Evolutionary conservation across 2,888 invertebrate genomes (phyloP), one percentile per base, ranked within the genome.

Genomic region (Aporophyla lueneburgensis): DNA sequence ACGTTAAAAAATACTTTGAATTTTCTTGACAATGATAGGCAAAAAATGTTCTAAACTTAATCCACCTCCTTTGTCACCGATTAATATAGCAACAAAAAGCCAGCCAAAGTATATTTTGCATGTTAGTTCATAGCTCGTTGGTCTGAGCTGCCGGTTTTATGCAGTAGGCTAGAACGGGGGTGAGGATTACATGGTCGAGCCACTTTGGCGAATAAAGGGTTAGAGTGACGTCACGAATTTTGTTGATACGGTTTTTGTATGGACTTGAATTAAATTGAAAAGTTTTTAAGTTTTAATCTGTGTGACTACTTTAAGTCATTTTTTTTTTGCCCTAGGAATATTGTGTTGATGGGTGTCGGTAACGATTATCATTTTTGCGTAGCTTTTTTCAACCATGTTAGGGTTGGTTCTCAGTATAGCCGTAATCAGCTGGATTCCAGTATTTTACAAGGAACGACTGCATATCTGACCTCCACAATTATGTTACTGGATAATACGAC

Each of bases 131-230:
- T 73, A 74, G 78, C 27, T 71, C 76, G 77, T 76, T 84, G 33
- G 80, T 84, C 86, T 79, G 74, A 86, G 80, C 87, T 84, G 74
- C 80, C 71, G 79, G 80, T 72, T 86, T 79, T 76, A 74, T 78
- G 73, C 83, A 84, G 59, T 76, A 63, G 66, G 77, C 62, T 80
- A 83, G 83, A 88, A 85, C 72, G 76, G 73, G 76, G 46, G 81
- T 61, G 69, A 68, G 84, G 86, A 81, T 86, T 86, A 86, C 71
- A 86, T 70, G 81, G 71, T 65, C 27, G 53, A 24, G 43, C 61
- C 75, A 65, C 33, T 78, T n/a, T 43, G 49, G 54, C n/a, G 53
- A 69, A 58, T 62, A n/a, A 27, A 53, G 70, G 27, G 66, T 80
- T 81, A 67, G 27, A 75, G 14, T 70, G 69, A 81, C 82, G 85